Evolutionary conservation across 1,140 invertebrate genomes (phyloP), one percentile per base, ranked within the genome.

Genomic region (Apolygus lucorum): DNA sequence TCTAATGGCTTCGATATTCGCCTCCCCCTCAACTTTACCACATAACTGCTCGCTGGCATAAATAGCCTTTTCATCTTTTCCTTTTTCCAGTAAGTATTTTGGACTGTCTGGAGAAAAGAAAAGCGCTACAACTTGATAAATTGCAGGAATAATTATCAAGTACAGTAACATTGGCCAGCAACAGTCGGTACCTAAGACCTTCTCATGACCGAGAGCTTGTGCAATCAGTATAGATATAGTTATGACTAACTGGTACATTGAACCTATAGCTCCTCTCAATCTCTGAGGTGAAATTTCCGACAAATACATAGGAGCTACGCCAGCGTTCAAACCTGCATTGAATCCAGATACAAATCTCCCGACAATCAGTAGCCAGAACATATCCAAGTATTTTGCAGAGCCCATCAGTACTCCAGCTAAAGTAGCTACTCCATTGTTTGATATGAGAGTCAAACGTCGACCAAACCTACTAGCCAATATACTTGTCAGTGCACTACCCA

Each of bases 41-140:
- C 86, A 89, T 2, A 86, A 87, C 65, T 92, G 81, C 0, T 95
- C 76, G 89, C 90, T 92, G 1, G 84, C 84, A 2, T 93, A 76
- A 69, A 88, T 89, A 85, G 0, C 92, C 90, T 63, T 89, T 74
- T 93, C 90, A 67, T 88, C 84, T 14, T 88, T 88, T 75, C 84
- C 86, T 68, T 84, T 87, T 28, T 93, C 80, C n/a, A 96, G 78
- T 11, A 93, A 80, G 75, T 86, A 94, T 76, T 94, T 92, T 0
- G 95, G 94, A 1, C 91, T 93, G 76, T 97, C 95, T 0, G 93
- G 92, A 73, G 93, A 96, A 22, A 95, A 78, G 0, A 93, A 91
- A 64, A 97, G 76, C 0, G 88, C 87, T 2, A 82, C 74, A 4
- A 92, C 74, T 79, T 90, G 88, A 74, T 92, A 84, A 1, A 93